These are phyloP conservation scores for Drosophila arawakana DNA, from an alignment of 1,140 invertebrate species.

Conservation along the genomic window DNA sequence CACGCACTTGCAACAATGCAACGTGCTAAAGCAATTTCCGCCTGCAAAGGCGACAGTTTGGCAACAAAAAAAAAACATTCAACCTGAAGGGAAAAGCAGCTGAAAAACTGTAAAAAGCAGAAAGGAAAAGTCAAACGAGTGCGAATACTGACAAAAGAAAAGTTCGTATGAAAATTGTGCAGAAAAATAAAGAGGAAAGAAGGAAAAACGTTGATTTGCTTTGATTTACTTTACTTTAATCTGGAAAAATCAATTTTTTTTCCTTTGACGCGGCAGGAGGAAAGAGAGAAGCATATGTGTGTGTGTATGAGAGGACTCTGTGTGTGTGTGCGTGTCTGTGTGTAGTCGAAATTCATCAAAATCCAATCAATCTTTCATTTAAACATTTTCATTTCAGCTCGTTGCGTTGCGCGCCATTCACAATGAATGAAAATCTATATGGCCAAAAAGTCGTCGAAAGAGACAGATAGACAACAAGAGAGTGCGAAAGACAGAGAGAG, in stretches of 20 bases:
- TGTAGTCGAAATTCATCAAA: slow-evolving; percentile 76
- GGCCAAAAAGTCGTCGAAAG: slow-evolving; percentile 29
- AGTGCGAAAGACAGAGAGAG: neutral
- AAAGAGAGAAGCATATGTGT: slow-evolving; percentile 30
- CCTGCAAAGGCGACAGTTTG: slow-evolving; percentile 19
- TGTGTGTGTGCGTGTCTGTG: slow-evolving; percentile 20
- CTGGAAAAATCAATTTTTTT: slow-evolving; percentile 55
- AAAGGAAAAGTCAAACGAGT: slow-evolving; percentile 24
- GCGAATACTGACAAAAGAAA: slow-evolving; percentile 15
- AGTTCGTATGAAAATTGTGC: slow-evolving; percentile 22
- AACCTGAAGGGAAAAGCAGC: neutral
- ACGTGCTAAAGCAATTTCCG: slow-evolving; percentile 31
- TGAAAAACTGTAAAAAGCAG: neutral
- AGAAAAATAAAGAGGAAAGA: neutral
- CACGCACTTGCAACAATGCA: slow-evolving; percentile 23
- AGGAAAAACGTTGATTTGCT: slow-evolving; percentile 36
- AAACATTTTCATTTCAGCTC: slow-evolving; percentile 81
- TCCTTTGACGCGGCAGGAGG: slow-evolving; percentile 17
- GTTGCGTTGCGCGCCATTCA: slow-evolving; percentile 64
- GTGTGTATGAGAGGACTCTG: slow-evolving; percentile 22
- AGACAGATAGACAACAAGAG: neutral
- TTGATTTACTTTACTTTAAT: slow-evolving; percentile 74
- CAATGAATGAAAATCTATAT: slow-evolving; percentile 69
- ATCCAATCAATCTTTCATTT: slow-evolving; percentile 82
- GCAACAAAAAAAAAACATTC: neutral